phyloP scores from a whole-genome alignment of 2,888 invertebrate species.

The Drosophila barbarae region DNA sequence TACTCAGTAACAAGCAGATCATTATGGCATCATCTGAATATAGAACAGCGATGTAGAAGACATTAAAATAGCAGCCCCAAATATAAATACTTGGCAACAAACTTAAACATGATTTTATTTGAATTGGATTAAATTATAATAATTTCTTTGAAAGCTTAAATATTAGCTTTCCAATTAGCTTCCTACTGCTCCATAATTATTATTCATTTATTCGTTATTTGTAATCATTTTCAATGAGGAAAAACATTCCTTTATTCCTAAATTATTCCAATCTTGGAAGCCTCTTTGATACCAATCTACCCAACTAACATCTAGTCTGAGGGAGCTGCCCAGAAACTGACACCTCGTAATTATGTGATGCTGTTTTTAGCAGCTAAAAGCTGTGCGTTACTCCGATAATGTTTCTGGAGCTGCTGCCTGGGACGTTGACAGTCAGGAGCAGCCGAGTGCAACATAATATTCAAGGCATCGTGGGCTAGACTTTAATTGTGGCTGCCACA shows the following conservation, averaged over 20 bases:
- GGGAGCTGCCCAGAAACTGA: slow-evolving; percentile 13
- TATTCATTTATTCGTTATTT: neutral
- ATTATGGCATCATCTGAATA: neutral
- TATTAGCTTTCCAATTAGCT: neutral
- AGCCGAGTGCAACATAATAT: slow-evolving; percentile 23
- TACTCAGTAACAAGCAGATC: slow-evolving; percentile 5
- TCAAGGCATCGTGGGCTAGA: slow-evolving; percentile 31
- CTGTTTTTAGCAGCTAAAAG: slow-evolving; percentile 64
- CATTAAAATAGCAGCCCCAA: neutral
- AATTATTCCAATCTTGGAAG: neutral
- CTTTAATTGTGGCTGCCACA: slow-evolving; percentile 42
- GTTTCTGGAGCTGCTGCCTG: slow-evolving; percentile 14
- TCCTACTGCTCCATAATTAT: neutral
- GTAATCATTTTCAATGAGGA: neutral
- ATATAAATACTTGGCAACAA: too few relatives aligned
- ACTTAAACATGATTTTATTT: neutral
- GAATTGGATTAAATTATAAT: neutral
- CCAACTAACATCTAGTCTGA: neutral
- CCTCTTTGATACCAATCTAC: neutral
- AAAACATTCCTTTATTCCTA: neutral
- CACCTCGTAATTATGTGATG: slow-evolving; percentile 65
- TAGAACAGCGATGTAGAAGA: neutral
- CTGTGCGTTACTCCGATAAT: slow-evolving; percentile 28
- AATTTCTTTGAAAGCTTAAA: neutral
- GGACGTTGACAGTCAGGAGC: slow-evolving; percentile 41